Evolutionary conservation across 2,113 vertebrate species (phyloP).

Genomic region (Phasianus colchicus): DNA sequence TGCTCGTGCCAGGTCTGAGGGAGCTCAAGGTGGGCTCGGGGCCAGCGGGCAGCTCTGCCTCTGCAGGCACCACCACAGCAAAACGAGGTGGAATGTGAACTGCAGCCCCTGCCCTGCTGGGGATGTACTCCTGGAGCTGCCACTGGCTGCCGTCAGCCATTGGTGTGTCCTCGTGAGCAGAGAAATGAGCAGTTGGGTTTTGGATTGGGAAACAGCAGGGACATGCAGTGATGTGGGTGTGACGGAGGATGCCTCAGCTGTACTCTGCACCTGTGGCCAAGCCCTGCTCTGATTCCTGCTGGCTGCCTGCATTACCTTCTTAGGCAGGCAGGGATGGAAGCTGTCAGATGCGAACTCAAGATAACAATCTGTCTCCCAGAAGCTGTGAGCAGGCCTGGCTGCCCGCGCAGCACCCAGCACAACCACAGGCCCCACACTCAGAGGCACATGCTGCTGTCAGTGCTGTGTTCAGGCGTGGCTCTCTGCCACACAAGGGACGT

Average conservation of each 20-base stretch:
- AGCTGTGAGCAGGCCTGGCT: constrained; percentile 29
- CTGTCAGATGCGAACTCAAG: constrained; percentile 31
- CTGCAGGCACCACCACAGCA: accelerated
- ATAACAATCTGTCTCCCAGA: neutral
- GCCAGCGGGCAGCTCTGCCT: accelerated
- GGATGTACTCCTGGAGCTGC: neutral
- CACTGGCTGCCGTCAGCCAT: neutral
- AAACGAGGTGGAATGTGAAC: neutral
- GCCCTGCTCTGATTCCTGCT: neutral
- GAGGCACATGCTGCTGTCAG: too few relatives aligned
- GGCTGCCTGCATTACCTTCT: neutral
- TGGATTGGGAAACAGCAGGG: neutral
- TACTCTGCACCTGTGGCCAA: neutral
- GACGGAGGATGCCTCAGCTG: neutral
- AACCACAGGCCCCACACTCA: neutral
- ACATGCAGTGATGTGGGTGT: neutral
- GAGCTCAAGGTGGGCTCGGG: neutral
- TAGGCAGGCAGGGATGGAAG: neutral
- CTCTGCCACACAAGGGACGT: accelerated
- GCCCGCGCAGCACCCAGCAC: neutral
- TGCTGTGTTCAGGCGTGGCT: accelerated
- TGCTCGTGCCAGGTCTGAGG: accelerated
- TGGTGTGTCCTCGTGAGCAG: accelerated
- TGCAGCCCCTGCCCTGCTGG: accelerated
- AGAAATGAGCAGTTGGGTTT: neutral